These are phyloP conservation scores for Graptemys geographica DNA, from an alignment of 2,797 vertebrate species.

Conservation along the genomic window DNA sequence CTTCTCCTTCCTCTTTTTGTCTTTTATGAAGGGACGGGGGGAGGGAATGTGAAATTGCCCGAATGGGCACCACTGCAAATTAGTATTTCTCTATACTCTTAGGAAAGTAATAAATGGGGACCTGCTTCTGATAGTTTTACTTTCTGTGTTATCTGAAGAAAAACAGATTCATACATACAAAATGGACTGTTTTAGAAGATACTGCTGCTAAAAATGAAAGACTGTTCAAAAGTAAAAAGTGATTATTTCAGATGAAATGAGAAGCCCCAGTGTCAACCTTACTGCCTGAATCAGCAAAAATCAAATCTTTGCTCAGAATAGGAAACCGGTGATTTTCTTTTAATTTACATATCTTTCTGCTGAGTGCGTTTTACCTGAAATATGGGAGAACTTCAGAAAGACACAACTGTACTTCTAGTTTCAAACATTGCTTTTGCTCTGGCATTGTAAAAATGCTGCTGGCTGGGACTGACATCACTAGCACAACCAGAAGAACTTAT, in stretches of 20 bases:
- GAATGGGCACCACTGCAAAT: constrained; percentile 70
- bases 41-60: constrained; percentile 69
- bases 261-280: constrained; percentile 82
- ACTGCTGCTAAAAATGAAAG: constrained; percentile 82
- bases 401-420: constrained; percentile 72
- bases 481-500: constrained; percentile 64
- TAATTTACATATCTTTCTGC: constrained; percentile 86
- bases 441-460: constrained; percentile 69
- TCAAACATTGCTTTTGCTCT: constrained; percentile 68
- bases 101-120: constrained; percentile 77
- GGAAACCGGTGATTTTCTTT: constrained; percentile 83
- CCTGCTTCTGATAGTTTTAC: constrained; percentile 81
- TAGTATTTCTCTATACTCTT: constrained; percentile 75
- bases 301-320: constrained; percentile 82
- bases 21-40: constrained; percentile 29
- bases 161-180: constrained; percentile 85
- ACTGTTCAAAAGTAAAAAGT: constrained; percentile 82
- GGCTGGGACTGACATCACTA: constrained; percentile 72
- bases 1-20: constrained; percentile 68
- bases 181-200: constrained; percentile 84
- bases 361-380: constrained; percentile 83
- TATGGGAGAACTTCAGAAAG: constrained; percentile 80
- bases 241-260: constrained; percentile 84
- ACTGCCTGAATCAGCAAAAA: constrained; percentile 84
- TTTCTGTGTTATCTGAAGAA: constrained; percentile 85